phyloP scores from a whole-genome alignment of 2,888 invertebrate species.

The Megastigmus dorsalis region DNA sequence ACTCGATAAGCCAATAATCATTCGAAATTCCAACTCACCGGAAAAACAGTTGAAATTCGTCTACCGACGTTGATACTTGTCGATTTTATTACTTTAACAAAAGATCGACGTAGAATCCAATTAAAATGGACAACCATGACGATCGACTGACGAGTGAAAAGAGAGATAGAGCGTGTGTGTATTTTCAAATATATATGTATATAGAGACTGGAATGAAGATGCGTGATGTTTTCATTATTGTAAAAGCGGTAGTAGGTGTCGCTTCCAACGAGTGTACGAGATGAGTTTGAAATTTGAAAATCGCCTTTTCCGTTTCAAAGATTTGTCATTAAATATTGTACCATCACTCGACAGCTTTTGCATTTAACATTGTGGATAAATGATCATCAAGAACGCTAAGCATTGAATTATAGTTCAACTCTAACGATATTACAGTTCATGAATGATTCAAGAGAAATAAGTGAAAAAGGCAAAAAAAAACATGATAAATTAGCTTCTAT shows the following conservation, averaged over 20 bases:
- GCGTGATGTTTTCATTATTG: neutral
- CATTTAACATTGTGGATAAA: too few species aligned
- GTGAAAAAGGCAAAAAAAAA: too few species aligned
- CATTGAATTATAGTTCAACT: too few species aligned
- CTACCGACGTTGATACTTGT: neutral
- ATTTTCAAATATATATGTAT: too few species aligned
- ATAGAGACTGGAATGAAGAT: neutral
- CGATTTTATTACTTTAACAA: neutral
- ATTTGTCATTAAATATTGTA: neutral
- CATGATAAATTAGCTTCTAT: neutral
- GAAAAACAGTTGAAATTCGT: constrained; percentile 30
- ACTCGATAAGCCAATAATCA: too few species aligned
- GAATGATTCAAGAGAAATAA: too few species aligned
- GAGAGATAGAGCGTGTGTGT: neutral
- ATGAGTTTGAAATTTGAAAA: constrained; percentile 14
- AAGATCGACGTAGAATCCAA: constrained; percentile 24
- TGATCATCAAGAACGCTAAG: too few species aligned
- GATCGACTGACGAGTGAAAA: constrained; percentile 12
- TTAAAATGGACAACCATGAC: constrained; percentile 30
- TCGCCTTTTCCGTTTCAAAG: neutral
- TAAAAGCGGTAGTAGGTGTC: constrained; percentile 28
- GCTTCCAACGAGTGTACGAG: neutral
- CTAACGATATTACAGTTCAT: too few species aligned
- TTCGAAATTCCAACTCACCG: constrained; percentile 20
- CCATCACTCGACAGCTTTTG: too few species aligned